These are phyloP conservation scores for Gymnodraco acuticeps DNA, from an alignment of 2,797 vertebrate genomes.

Conservation along the genomic window DNA sequence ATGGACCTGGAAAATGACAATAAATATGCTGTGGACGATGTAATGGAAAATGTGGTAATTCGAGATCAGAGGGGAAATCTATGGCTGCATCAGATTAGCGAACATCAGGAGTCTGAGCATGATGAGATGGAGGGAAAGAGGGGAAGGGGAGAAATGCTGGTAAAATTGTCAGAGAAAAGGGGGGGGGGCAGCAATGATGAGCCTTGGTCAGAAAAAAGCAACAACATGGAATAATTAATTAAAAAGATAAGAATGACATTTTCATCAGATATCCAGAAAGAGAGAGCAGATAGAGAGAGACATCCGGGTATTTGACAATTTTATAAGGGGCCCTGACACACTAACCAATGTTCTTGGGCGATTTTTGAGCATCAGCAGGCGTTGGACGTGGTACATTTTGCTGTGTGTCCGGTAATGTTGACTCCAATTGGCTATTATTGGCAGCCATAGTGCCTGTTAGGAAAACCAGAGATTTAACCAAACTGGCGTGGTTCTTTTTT, in stretches of 20 bases:
- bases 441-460: background rate
- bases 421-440: background rate
- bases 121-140: slow-evolving; percentile 48
- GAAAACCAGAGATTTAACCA: background rate
- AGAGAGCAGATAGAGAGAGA: background rate
- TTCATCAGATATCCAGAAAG: slow-evolving; percentile 33
- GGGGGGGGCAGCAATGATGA: slow-evolving; percentile 14
- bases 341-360: background rate
- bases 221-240: slow-evolving; percentile 36
- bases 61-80: slow-evolving; percentile 76
- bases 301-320: background rate
- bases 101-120: slow-evolving; percentile 67
- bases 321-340: background rate
- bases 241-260: background rate
- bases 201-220: slow-evolving; percentile 51
- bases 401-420: background rate
- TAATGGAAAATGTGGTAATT: slow-evolving; percentile 74
- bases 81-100: slow-evolving; percentile 75
- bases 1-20: slow-evolving; percentile 70
- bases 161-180: slow-evolving; percentile 45
- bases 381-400: background rate
- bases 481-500: background rate
- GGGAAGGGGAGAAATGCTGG: slow-evolving; percentile 55
- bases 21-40: slow-evolving; percentile 62
- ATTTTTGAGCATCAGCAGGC: background rate